Evolutionary conservation across 2,113 vertebrate genomes (phyloP), one percentile per base, ranked within the genome.

Genomic region (Barnardius zonarius): DNA sequence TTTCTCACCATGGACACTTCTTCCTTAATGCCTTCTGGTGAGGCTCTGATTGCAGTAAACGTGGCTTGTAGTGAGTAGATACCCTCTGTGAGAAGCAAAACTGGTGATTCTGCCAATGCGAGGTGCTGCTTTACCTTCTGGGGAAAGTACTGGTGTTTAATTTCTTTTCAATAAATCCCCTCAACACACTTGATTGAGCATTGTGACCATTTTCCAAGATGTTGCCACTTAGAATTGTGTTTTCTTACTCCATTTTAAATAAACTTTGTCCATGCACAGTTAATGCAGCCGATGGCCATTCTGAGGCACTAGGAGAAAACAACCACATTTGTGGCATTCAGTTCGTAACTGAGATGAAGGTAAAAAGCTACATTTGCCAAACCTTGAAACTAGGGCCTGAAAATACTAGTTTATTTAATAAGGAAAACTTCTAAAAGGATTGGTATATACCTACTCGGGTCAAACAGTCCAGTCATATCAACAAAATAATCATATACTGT

Each of bases 11-110:
- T 31, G 80, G 57, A 41, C 91, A 57, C 83, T 90, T 96, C 66
- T 93, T 85, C 74, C 74, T 54, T 93, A 91, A 69, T 89, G 72
- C 84, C 57, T 77, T 73, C 59, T 87, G 92, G 89, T 92, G 91
- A 95, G 69, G n/a, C 75, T 66, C 62, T 93, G 83, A 91, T 62
- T 93, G 95, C 89, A 80, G 70, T 54, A 33, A 87, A 88, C 44
- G 28, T 61, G 80, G 64, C 91, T 92, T 91, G 93, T 87, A 92
- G 75, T 68, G 57, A 25, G n/a, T 54, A 57, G 74, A 81, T 81
- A 81, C 73, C 69, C 68, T 84, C 80, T 84, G 83, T 41, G 74
- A 92, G 73, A 66, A 83, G 51, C 33, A 73, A 68, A 96, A 84
- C 66, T 9, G 66, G 83, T 80, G 77, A 62, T 95, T 85, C 80